Conservation (phyloP, 1,140 invertebrate genomes). For the Eupeodes corollae region DNA sequence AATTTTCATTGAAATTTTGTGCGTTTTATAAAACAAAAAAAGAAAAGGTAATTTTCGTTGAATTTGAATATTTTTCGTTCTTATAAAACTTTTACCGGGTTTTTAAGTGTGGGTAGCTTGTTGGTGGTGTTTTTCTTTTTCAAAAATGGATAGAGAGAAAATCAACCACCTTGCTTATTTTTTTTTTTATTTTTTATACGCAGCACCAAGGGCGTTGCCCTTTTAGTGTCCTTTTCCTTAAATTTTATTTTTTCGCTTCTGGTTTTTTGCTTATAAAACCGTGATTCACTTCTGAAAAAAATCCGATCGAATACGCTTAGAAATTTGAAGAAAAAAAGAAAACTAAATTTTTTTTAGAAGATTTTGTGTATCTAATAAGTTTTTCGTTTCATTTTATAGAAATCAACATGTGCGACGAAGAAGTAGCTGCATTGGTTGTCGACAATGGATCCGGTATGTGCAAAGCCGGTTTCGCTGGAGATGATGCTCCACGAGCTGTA, state of each 20-base stretch:
- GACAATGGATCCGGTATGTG: slow-evolving; percentile 87
- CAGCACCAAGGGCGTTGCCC: too few relatives aligned
- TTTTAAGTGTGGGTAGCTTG: too few relatives aligned
- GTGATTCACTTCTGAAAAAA: background rate
- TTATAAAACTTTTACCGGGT: too few relatives aligned
- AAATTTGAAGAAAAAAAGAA: background rate
- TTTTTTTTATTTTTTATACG: too few relatives aligned
- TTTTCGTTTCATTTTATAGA: slow-evolving; percentile 24
- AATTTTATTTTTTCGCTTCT: background rate
- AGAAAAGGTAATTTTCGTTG: too few relatives aligned
- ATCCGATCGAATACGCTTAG: background rate
- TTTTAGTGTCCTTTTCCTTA: slow-evolving; percentile 7
- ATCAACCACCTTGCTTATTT: too few relatives aligned
- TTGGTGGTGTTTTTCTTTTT: too few relatives aligned
- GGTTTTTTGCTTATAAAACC: background rate
- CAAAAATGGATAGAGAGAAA: too few relatives aligned
- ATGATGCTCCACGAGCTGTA: slow-evolving; percentile 78
- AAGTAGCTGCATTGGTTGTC: slow-evolving; percentile 79
- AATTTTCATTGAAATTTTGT: too few relatives aligned
- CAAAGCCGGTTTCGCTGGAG: slow-evolving; percentile 84
- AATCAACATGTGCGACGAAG: slow-evolving; percentile 77
- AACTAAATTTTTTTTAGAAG: background rate
- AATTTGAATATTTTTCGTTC: too few relatives aligned
- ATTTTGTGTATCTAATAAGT: slow-evolving; percentile 7
- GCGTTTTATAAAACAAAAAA: too few relatives aligned